Conservation (phyloP, 2,888 invertebrate genomes). For the Pyrocoelia pectoralis region DNA sequence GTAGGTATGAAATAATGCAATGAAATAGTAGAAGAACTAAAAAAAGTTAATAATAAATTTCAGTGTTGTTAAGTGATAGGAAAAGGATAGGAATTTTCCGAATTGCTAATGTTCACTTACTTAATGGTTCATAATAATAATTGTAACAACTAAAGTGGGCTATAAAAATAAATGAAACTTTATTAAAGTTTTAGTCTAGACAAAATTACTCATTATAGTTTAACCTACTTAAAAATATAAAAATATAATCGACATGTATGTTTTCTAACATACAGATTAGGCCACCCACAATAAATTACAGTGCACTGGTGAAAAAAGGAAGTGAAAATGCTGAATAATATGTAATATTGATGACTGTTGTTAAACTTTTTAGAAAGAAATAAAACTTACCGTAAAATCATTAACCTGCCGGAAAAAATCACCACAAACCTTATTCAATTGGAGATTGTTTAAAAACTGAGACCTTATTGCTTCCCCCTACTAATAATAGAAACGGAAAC, state of each 20-base stretch:
- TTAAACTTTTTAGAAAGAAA: background rate
- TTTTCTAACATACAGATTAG: background rate
- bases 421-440: slow-evolving; percentile 1
- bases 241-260: background rate
- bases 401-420: slow-evolving; percentile 3
- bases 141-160: too few relatives aligned
- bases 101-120: too few relatives aligned
- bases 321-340: background rate
- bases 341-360: background rate
- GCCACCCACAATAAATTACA: background rate
- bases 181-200: slow-evolving; percentile 1
- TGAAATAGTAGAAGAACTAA: too few relatives aligned
- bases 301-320: background rate
- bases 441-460: slow-evolving; percentile 9
- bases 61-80: too few relatives aligned
- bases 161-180: too few relatives aligned
- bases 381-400: slow-evolving; percentile 9
- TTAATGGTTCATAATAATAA: too few relatives aligned
- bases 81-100: too few relatives aligned
- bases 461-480: slow-evolving; percentile 2
- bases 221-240: slow-evolving; percentile 1
- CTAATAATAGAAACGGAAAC: slow-evolving; percentile 8
- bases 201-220: background rate
- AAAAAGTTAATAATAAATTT: too few relatives aligned
- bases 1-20: too few relatives aligned